phyloP scores from a whole-genome alignment of 2,113 vertebrate species.

The zebrafish (Danio rerio) region DNA sequence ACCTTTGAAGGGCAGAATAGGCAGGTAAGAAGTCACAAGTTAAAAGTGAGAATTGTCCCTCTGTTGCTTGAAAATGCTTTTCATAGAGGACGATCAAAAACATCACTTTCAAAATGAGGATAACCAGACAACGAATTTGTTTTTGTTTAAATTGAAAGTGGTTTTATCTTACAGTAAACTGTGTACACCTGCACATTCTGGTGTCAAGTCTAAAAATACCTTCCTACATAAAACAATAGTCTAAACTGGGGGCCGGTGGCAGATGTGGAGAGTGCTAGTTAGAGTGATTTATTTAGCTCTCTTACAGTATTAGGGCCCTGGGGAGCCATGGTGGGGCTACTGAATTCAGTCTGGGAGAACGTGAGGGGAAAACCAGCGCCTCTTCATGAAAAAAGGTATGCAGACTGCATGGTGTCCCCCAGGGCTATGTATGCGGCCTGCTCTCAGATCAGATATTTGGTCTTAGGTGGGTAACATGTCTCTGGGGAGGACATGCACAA shows the following conservation, averaged over 20 bases:
- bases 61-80: neutral
- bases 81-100: neutral
- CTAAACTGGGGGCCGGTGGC: neutral
- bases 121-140: neutral
- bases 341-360: constrained; percentile 40
- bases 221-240: constrained; percentile 24
- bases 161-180: constrained; percentile 35
- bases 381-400: constrained; percentile 31
- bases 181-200: constrained; percentile 37
- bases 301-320: constrained; percentile 7
- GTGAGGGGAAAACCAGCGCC: constrained; percentile 54
- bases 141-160: constrained; percentile 25
- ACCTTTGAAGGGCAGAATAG: too few relatives aligned
- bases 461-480: constrained; percentile 19
- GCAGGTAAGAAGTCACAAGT: too few relatives aligned
- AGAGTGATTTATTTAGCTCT: constrained; percentile 30
- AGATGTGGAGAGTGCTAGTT: constrained; percentile 11
- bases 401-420: constrained; percentile 33
- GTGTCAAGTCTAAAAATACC: constrained; percentile 36
- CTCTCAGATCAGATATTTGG: constrained; percentile 49
- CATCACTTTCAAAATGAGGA: neutral
- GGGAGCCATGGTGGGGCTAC: constrained; percentile 20
- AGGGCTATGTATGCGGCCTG: constrained; percentile 28
- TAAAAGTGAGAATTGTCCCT: too few relatives aligned
- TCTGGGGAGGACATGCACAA: constrained; percentile 19